Percentiles rank a stretch among this genome's conserved stretches.
Evolutionary conservation across 2,888 invertebrate species (phyloP).

Genomic region (Sceliomorpha sp.): DNA sequence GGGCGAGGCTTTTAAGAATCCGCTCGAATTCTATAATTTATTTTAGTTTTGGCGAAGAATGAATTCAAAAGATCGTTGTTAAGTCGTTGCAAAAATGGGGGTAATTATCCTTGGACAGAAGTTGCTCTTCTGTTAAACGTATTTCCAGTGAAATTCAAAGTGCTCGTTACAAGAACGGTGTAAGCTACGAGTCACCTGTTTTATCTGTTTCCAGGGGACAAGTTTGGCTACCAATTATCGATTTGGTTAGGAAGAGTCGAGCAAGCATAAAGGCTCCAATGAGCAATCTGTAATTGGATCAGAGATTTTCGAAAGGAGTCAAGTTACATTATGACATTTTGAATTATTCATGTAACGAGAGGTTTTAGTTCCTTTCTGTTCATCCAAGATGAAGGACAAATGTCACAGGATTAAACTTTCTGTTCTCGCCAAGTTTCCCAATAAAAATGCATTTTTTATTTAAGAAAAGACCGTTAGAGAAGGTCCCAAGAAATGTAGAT

Average conservation of each 20-base stretch:
- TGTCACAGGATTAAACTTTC: too few relatives aligned
- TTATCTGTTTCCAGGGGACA: conserved; percentile 38
- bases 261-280: conserved; percentile 24
- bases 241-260: conserved; percentile 29
- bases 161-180: conserved; percentile 22
- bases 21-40: too few relatives aligned
- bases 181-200: conserved; percentile 11
- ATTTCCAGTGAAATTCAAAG: conserved; percentile 14
- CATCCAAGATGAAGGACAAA: too few relatives aligned
- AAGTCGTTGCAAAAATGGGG: too few relatives aligned
- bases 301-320: conserved; percentile 27
- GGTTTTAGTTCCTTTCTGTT: conserved; percentile 1
- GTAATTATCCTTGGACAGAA: too few relatives aligned
- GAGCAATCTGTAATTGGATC: conserved; percentile 39
- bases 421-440: too few relatives aligned
- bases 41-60: too few relatives aligned
- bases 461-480: too few relatives aligned
- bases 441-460: too few relatives aligned
- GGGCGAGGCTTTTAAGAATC: too few relatives aligned
- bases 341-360: conserved; percentile 9
- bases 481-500: too few relatives aligned
- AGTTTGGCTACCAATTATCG: conserved; percentile 45
- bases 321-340: conserved; percentile 14
- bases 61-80: too few relatives aligned
- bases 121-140: conserved; percentile 30